These are phyloP conservation scores for Cossypha heuglini DNA, from an alignment of 2,797 vertebrate genomes.

Conservation along the genomic window DNA sequence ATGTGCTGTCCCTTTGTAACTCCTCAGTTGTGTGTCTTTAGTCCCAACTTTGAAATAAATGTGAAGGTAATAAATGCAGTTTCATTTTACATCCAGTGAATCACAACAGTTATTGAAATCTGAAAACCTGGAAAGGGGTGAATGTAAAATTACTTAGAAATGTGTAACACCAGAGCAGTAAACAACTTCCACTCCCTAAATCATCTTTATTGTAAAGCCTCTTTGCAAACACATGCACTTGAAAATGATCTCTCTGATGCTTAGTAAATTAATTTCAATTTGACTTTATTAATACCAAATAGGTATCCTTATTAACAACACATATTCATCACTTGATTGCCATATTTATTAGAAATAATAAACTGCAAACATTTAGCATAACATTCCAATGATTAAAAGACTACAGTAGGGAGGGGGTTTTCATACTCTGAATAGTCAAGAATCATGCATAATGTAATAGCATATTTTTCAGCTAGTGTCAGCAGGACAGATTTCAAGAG, in stretches of 20 bases:
- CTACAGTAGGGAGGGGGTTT: neutral
- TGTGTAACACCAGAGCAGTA: neutral
- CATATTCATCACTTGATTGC: conserved; percentile 4
- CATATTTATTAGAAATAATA: conserved; percentile 52
- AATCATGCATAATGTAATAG: conserved; percentile 73
- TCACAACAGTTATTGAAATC: neutral
- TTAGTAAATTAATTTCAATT: conserved; percentile 46
- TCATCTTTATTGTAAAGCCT: neutral
- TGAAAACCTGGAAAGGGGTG: neutral
- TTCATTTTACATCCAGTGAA: neutral
- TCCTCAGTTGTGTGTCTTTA: neutral
- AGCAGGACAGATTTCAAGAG: conserved; percentile 60
- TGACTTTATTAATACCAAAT: conserved; percentile 13
- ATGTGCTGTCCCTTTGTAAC: neutral
- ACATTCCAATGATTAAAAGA: conserved; percentile 5
- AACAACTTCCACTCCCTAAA: neutral
- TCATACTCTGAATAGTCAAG: conserved; percentile 32
- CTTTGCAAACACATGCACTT: neutral
- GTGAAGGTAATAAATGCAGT: neutral
- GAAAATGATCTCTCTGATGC: neutral
- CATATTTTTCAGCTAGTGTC: conserved; percentile 61
- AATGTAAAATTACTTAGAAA: neutral
- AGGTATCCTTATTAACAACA: conserved; percentile 10
- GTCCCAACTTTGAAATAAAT: neutral
- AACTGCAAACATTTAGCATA: conserved; percentile 30